Conservation (phyloP, 2,113 vertebrate genomes). For the Xenopus borealis region DNA sequence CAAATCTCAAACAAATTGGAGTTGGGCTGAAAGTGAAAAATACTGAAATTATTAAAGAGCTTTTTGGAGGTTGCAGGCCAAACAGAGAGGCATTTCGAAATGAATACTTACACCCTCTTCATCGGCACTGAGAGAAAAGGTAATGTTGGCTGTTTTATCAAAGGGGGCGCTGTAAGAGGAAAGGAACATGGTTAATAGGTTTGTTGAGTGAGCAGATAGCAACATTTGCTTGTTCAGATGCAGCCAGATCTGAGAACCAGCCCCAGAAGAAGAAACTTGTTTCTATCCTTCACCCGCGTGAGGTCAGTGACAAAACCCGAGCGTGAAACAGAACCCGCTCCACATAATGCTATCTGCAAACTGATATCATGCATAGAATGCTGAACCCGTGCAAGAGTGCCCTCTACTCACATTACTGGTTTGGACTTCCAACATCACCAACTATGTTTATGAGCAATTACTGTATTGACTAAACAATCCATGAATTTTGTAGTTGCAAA, state of each 20-base stretch:
- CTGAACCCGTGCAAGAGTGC: constrained; percentile 3
- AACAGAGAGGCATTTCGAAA: neutral
- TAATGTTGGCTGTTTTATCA: constrained; percentile 65
- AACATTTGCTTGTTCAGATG: neutral
- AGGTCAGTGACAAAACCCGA: no score
- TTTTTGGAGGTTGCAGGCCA: neutral
- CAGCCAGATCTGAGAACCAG: neutral
- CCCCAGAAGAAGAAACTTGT: no score
- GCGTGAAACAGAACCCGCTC: no score
- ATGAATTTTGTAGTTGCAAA: no score
- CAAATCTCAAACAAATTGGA: constrained; percentile 64
- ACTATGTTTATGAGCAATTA: neutral
- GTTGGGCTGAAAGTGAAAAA: constrained; percentile 54
- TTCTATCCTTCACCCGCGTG: no score
- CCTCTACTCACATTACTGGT: neutral
- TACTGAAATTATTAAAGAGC: neutral
- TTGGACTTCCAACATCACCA: constrained; percentile 29
- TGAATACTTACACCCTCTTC: constrained; percentile 62
- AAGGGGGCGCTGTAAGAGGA: constrained; percentile 59
- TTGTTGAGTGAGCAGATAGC: no score
- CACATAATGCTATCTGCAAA: no score
- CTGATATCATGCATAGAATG: no score
- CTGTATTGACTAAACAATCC: no score
- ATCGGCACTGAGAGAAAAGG: constrained; percentile 62
- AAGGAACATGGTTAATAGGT: no score